Base-by-base conservation (phyloP, 2,113 vertebrate species). In the Tonatia bakeri region DNA sequence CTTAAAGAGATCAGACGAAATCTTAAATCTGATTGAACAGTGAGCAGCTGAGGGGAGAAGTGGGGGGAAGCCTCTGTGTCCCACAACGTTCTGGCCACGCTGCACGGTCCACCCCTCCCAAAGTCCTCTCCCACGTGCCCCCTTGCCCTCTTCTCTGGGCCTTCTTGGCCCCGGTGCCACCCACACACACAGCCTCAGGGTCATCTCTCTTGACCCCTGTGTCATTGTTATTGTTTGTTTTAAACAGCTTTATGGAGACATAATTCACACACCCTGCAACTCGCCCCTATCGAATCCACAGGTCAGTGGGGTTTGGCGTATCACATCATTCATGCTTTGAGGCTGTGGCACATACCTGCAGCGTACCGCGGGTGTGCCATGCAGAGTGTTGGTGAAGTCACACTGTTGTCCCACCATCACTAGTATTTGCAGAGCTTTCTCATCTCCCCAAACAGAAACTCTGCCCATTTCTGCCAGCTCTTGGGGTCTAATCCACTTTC, bases 41-140 rank as follows among this genome's bases (percentile, higher is more conserved):
- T 2, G 26, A 54, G 33, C 1, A 11, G 33, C 36, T 3, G 56
- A 65, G 61, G 15, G 31, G 16, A 15, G 14, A 33, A 7, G 26
- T 22, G 6, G 26, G 76, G 7, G 40, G 40, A 69, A 76, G 19
- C 20, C 17, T 4, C 70, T 19, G 2, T 1, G 33, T 10, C 33
- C 64, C 12, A 31, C 64, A 13, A 5, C 1, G 3, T 0, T 4
- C 26, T 0, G 0, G 17, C 9, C 17, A n/a, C 50, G 9, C 24
- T 0, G 1, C 0, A 4, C 47, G 47, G 12, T 28, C 31, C 4
- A 4, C 7, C 19, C 20, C 28, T 33, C 20, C 59, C 28, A 5
- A 24, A 38, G 8, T 0, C 36, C 52, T n/a, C 50, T 52, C 59
- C 75, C 4, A 2, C 10, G 9, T 38, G 67, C 38, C n/a, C 31